Evolutionary conservation across 2,113 vertebrate genomes (phyloP).

Genomic region (Suncus etruscus): DNA sequence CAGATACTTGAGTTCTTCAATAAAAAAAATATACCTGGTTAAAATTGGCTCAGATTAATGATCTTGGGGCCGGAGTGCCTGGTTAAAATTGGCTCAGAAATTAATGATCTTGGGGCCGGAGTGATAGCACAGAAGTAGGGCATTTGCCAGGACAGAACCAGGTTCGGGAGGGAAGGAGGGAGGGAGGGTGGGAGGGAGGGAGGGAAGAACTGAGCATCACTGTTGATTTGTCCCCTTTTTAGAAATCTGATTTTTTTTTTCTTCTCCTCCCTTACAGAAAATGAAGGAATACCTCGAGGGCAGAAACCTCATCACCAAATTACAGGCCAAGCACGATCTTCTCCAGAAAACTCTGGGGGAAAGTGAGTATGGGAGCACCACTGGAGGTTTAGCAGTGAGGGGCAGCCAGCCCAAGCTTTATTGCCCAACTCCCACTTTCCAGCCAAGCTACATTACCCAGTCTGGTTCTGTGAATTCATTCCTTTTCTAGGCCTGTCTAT

Average conservation of each 20-base stretch:
- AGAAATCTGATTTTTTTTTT: slow-evolving; percentile 53
- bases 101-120: not conserved
- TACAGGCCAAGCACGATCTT: slow-evolving; percentile 98
- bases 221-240: slow-evolving; percentile 28
- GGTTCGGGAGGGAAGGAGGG: too few relatives aligned
- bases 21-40: not conserved
- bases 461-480: slow-evolving; percentile 56
- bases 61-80: too few relatives aligned
- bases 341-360: slow-evolving; percentile 98
- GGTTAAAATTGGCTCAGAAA: slow-evolving; percentile 31
- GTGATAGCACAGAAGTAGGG: too few relatives aligned
- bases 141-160: too few relatives aligned
- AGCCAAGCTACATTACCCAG: not conserved
- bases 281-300: slow-evolving; percentile 99
- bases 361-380: slow-evolving; percentile 90
- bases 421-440: not conserved
- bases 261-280: slow-evolving; percentile 89
- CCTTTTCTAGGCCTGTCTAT: slow-evolving; percentile 44
- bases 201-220: too few relatives aligned
- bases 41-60: slow-evolving; percentile 32
- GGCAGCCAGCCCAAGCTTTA: not conserved
- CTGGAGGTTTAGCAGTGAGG: not conserved
- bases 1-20: not conserved
- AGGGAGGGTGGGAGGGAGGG: too few relatives aligned
- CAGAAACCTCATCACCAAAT: slow-evolving; percentile 98